These are phyloP conservation scores for Eucera pruinosa DNA, from an alignment of 2,888 invertebrate genomes.

Conservation along the genomic window DNA sequence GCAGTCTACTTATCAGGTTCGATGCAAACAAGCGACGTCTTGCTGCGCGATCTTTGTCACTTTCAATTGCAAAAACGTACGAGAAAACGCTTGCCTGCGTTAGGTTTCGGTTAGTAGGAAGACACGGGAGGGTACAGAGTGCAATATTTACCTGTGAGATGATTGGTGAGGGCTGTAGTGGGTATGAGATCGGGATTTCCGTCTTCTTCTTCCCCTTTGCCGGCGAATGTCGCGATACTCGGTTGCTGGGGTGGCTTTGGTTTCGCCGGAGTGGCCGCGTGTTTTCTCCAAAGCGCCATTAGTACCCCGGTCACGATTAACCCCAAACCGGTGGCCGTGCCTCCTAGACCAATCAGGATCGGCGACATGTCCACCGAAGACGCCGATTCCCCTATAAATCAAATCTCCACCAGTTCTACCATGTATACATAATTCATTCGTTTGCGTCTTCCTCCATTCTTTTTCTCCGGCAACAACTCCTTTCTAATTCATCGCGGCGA, in stretches of 20 bases:
- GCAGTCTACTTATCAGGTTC: too few species aligned
- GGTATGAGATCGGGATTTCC: slow-evolving; percentile 83
- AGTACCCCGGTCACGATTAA: slow-evolving; percentile 82
- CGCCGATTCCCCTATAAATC: slow-evolving; percentile 77
- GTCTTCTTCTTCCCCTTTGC: slow-evolving; percentile 80
- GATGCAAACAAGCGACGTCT: too few species aligned
- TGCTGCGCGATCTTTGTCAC: too few species aligned
- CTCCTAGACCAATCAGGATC: slow-evolving; percentile 82
- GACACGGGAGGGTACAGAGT: too few species aligned
- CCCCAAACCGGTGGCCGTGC: slow-evolving; percentile 82
- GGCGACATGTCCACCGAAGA: slow-evolving; percentile 83
- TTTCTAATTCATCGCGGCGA: too few species aligned
- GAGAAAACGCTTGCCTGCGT: too few species aligned
- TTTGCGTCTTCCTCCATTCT: too few species aligned
- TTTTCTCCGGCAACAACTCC: too few species aligned
- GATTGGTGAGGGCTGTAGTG: slow-evolving; percentile 81
- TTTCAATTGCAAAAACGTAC: too few species aligned
- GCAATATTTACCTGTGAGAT: slow-evolving; percentile 75
- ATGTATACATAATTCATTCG: slow-evolving; percentile 41
- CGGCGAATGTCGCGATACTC: slow-evolving; percentile 77
- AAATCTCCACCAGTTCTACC: slow-evolving; percentile 47
- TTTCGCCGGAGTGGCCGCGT: slow-evolving; percentile 78
- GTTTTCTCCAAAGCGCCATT: slow-evolving; percentile 83
- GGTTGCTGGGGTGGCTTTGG: slow-evolving; percentile 77
- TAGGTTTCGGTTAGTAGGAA: too few species aligned